Evolutionary conservation across 2,797 vertebrate species (phyloP).

Genomic region (Oryzias dopingdopingensis): DNA sequence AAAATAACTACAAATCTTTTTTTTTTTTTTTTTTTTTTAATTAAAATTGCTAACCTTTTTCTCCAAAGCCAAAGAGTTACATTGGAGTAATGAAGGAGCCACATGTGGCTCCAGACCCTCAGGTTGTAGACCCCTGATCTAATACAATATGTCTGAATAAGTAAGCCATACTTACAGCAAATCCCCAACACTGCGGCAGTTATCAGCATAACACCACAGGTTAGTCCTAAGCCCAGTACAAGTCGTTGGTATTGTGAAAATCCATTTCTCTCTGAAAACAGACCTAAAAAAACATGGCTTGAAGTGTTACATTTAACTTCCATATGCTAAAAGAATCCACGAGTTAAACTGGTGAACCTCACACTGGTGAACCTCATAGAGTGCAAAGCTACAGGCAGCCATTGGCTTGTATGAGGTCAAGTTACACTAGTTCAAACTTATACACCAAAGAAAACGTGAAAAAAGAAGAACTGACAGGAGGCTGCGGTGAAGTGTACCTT

Average conservation of each 20-base stretch:
- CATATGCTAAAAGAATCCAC: too few species aligned
- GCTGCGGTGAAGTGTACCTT: constrained; percentile 42
- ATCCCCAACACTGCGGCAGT: constrained; percentile 54
- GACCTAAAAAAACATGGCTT: constrained; percentile 21
- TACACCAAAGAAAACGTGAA: neutral
- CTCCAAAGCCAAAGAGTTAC: too few species aligned
- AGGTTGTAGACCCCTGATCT: neutral
- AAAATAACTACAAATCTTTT: too few species aligned
- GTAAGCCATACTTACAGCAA: constrained; percentile 64
- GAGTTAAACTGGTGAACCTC: too few species aligned
- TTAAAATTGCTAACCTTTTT: too few species aligned
- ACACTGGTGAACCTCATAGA: too few species aligned
- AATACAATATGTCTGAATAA: neutral
- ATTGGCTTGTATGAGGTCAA: neutral
- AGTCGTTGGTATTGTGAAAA: constrained; percentile 40
- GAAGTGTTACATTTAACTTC: constrained; percentile 7
- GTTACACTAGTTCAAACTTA: neutral
- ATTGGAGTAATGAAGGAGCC: too few species aligned
- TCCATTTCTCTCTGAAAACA: constrained; percentile 33
- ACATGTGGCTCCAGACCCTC: too few species aligned
- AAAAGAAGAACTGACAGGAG: neutral
- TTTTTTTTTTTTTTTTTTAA: too few species aligned
- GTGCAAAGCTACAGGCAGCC: too few species aligned
- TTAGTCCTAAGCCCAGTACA: constrained; percentile 49
- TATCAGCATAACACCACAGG: constrained; percentile 58